These are phyloP conservation scores for Sapajus apella DNA, from an alignment of 2,113 vertebrate species.

Conservation along the genomic window DNA sequence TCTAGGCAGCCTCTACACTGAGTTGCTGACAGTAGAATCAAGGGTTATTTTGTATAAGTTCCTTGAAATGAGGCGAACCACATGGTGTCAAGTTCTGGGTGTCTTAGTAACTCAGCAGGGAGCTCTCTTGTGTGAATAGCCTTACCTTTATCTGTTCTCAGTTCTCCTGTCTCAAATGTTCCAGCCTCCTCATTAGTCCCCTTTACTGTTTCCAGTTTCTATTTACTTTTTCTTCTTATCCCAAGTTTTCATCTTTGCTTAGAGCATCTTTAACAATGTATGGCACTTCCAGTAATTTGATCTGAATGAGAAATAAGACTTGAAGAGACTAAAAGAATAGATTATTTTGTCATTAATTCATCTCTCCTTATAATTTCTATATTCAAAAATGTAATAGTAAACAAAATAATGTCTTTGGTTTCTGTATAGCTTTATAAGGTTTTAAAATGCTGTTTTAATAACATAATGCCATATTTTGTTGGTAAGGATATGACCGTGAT, in stretches of 20 bases:
- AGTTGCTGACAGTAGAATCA: not conserved
- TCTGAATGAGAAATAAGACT: not conserved
- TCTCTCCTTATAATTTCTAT: not conserved
- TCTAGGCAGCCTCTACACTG: not conserved
- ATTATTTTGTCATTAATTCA: not conserved
- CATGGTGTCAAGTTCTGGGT: not conserved
- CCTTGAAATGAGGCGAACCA: not conserved
- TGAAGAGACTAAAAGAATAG: not conserved
- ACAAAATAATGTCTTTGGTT: not conserved
- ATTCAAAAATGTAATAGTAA: not conserved
- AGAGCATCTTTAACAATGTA: not conserved
- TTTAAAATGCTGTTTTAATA: not conserved
- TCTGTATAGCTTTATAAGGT: not conserved
- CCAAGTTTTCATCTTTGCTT: not conserved
- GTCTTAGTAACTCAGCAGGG: not conserved
- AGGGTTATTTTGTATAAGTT: not conserved
- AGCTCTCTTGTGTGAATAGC: not conserved
- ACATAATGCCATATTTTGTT: not conserved
- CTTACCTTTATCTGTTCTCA: not conserved
- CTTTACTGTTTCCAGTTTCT: not conserved
- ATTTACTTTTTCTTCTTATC: not conserved
- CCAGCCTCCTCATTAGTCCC: not conserved
- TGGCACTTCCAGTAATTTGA: not conserved
- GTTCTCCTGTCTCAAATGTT: not conserved
- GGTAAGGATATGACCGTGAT: not conserved